These are phyloP conservation scores for Helogale parvula DNA, from an alignment of 2,113 vertebrate genomes.

Conservation along the genomic window DNA sequence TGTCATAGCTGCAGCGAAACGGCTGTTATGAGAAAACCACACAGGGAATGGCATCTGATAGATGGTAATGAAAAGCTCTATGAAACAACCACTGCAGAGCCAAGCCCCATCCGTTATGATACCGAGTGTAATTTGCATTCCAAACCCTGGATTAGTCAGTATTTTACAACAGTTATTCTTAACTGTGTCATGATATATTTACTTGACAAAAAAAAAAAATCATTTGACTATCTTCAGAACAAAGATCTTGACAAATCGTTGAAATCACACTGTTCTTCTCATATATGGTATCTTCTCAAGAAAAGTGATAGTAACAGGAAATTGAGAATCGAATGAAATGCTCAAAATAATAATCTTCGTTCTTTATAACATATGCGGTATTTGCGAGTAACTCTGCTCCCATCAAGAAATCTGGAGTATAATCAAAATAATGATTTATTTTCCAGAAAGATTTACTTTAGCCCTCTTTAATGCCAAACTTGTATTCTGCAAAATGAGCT, in stretches of 20 bases:
- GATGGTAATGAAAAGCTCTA: conserved; percentile 40
- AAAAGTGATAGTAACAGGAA: conserved; percentile 47
- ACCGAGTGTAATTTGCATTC: conserved; percentile 46
- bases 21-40: background rate
- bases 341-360: conserved; percentile 42
- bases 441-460: conserved; percentile 21
- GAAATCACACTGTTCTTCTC: conserved; percentile 56
- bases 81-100: conserved; percentile 18
- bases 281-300: background rate
- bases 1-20: conserved; percentile 60
- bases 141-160: background rate
- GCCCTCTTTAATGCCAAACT: conserved; percentile 5
- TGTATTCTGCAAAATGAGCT: conserved; percentile 14
- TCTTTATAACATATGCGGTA: conserved; percentile 46
- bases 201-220: conserved; percentile 37
- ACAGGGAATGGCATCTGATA: conserved; percentile 17
- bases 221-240: conserved; percentile 46
- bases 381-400: conserved; percentile 21
- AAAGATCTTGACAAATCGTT: conserved; percentile 60
- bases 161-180: conserved; percentile 25
- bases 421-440: conserved; percentile 60
- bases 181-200: conserved; percentile 53
- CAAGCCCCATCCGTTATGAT: background rate
- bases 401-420: conserved; percentile 22
- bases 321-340: conserved; percentile 47